These are phyloP conservation scores for Muscicapa adusta DNA, from an alignment of 2,113 vertebrate genomes.

Conservation along the genomic window DNA sequence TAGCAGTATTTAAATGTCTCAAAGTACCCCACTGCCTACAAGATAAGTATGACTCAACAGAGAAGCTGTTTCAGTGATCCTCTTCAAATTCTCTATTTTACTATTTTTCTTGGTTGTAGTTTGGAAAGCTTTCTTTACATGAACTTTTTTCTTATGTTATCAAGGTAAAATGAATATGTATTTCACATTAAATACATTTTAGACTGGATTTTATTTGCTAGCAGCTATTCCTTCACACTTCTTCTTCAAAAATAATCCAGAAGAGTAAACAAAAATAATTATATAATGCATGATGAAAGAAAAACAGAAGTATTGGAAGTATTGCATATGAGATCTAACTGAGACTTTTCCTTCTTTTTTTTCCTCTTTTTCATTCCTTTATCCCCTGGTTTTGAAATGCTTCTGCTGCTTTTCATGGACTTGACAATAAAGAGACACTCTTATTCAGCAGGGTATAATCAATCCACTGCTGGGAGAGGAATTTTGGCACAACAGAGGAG, in stretches of 20 bases:
- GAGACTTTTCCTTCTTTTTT: neutral
- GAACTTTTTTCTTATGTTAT: neutral
- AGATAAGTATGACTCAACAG: neutral
- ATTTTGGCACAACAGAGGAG: neutral
- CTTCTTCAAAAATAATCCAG: neutral
- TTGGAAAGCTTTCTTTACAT: neutral
- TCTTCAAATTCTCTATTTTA: neutral
- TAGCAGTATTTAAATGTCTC: neutral
- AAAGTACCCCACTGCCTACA: neutral
- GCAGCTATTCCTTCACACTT: neutral
- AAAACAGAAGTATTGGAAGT: neutral
- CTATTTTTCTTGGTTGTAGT: neutral
- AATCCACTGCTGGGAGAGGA: neutral
- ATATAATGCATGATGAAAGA: neutral
- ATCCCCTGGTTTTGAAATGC: neutral
- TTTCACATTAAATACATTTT: neutral
- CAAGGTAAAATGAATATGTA: neutral
- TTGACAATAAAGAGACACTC: neutral
- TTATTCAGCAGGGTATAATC: neutral
- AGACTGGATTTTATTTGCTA: neutral
- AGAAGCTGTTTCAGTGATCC: neutral
- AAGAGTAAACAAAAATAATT: neutral
- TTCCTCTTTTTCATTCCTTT: accelerated
- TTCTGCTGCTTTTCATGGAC: neutral
- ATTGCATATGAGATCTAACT: neutral